phyloP scores from a whole-genome alignment of 2,113 vertebrate genomes.

The Colossoma macropomum region DNA sequence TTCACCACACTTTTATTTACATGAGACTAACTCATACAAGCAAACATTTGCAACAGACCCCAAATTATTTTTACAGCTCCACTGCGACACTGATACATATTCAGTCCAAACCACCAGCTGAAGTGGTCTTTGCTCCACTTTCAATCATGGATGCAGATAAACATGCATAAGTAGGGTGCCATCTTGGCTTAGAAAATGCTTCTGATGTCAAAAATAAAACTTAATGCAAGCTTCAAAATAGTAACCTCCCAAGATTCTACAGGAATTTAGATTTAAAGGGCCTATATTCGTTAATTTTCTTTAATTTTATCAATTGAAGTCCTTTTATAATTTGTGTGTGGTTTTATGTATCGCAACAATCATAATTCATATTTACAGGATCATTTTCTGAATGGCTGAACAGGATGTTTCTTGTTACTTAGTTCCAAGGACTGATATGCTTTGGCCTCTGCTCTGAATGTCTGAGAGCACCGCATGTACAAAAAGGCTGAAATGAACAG shows the following conservation, averaged over 20 bases:
- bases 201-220: conserved; percentile 21
- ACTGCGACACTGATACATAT: not conserved
- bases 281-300: no score
- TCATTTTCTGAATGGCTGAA: not conserved
- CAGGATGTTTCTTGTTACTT: not conserved
- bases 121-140: not conserved
- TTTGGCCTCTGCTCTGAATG: not conserved
- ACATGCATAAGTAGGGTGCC: not conserved
- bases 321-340: not conserved
- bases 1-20: not conserved
- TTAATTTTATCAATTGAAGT: not conserved
- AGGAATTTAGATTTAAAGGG: not conserved
- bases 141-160: not conserved
- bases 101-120: not conserved
- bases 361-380: not conserved
- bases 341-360: not conserved
- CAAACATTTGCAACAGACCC: not conserved
- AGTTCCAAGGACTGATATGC: not conserved
- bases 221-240: conserved; percentile 4
- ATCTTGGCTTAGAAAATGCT: conserved; percentile 29
- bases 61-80: not conserved
- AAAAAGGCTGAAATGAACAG: not conserved
- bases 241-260: conserved; percentile 17
- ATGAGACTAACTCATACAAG: not conserved
- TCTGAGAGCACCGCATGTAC: not conserved